phyloP scores from a whole-genome alignment of 1,140 invertebrate genomes.

The Solenopsis fugax region DNA sequence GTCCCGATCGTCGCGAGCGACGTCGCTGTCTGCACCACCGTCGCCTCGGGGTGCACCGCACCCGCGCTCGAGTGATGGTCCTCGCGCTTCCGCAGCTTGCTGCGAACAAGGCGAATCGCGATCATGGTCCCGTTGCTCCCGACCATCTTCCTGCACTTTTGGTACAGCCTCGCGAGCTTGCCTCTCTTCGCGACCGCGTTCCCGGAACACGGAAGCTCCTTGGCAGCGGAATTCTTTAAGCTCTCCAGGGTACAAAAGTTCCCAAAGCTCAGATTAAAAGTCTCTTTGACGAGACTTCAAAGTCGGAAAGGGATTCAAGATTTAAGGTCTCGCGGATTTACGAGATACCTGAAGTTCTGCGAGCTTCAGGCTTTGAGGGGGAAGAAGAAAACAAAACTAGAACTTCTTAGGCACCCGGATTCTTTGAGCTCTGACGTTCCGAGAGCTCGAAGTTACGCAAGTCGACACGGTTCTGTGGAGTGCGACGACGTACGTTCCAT shows the following conservation, averaged over 20 bases:
- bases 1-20: constrained; percentile 67
- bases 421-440: not conserved
- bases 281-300: not conserved
- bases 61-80: constrained; percentile 89
- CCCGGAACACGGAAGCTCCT: not conserved
- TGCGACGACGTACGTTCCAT: constrained; percentile 19
- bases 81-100: constrained; percentile 94
- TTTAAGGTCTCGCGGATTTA: not conserved
- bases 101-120: constrained; percentile 95
- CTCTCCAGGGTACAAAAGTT: constrained; percentile 1
- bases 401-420: not conserved
- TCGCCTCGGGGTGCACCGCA: constrained; percentile 88
- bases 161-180: constrained; percentile 81
- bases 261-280: not conserved
- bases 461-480: not conserved
- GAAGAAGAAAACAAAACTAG: not conserved
- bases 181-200: constrained; percentile 65
- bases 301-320: not conserved
- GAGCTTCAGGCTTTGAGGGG: not conserved
- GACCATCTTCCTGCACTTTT: constrained; percentile 89
- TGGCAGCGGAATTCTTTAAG: not conserved
- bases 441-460: not conserved
- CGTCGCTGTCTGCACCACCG: constrained; percentile 88
- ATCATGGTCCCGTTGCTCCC: constrained; percentile 93
- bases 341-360: not conserved